phyloP scores from a whole-genome alignment of 2,888 invertebrate species.

The Leptopterna dolabrata region DNA sequence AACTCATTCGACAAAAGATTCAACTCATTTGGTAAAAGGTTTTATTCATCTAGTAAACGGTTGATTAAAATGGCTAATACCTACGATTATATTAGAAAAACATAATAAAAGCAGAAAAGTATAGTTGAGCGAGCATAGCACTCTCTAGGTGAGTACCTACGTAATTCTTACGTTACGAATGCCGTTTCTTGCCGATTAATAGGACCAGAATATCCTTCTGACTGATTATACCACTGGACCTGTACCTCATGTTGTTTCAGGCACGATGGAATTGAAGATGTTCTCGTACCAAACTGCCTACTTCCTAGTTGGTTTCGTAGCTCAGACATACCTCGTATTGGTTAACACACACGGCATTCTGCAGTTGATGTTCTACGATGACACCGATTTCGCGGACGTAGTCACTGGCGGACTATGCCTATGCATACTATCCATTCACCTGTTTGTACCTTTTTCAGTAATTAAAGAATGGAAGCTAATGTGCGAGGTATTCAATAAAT shows the following conservation, averaged over 20 bases:
- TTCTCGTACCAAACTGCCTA: neutral
- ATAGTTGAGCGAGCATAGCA: no score
- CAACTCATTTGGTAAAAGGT: no score
- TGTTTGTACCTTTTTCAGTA: slow-evolving; percentile 9
- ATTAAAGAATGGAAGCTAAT: slow-evolving; percentile 26
- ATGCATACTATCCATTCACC: slow-evolving; percentile 32
- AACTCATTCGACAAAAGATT: no score
- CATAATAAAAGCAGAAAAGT: no score
- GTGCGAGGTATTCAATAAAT: slow-evolving; percentile 44
- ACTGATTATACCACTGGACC: no score
- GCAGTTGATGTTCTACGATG: slow-evolving; percentile 21
- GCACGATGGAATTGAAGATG: slow-evolving; percentile 20
- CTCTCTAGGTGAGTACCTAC: no score
- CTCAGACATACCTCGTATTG: slow-evolving; percentile 25
- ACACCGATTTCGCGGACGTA: slow-evolving; percentile 14
- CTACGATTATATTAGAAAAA: no score
- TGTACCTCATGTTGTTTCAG: neutral
- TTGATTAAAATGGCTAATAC: no score
- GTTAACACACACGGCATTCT: slow-evolving; percentile 13
- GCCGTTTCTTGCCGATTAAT: no score
- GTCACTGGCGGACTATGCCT: slow-evolving; percentile 26
- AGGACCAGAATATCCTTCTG: no score
- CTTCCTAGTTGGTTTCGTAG: slow-evolving; percentile 5
- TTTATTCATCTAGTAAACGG: no score
- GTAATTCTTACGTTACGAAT: no score